Evolutionary conservation across 2,888 invertebrate genomes (phyloP), one percentile per base, ranked within the genome.

Genomic region (Hypsopygia costalis): DNA sequence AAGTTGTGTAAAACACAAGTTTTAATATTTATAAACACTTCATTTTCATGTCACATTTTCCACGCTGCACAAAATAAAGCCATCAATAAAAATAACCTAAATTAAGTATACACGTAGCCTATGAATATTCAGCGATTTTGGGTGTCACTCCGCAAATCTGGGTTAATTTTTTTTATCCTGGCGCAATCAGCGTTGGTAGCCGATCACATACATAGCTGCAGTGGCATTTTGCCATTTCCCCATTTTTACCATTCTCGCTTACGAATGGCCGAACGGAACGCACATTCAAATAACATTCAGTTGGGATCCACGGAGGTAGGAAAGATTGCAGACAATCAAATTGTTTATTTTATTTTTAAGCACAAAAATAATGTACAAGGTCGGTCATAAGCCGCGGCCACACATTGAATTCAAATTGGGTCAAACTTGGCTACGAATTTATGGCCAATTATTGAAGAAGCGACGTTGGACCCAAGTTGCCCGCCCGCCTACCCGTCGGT

Each of bases 261-360:
- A 53, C 62, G 58, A 76, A 77, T 65, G 60, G 66, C 53, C 47
- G 60, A 69, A 69, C 64, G 74, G 67, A 70, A 74, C 65, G 69
- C 69, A 72, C 72, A 68, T 77, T 79, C 73, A 71, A 79, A 81
- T 76, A 77, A 75, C 71, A 75, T 74, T 74, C 71, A 70, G 56
- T 47, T 42, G 37, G 28, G 32, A 43, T 38, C 38, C 34, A 22
- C 40, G 58, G 58, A 65, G 49, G 48, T 47, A 51, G 40, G 61
- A 55, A 51, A 11, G 16, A 16, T 16, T 16, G 16, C 16, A 16
- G 16, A 4, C 16, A 4, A 4, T 16, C 3, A 16, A 16, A 16
- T 16, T n/a, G n/a, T n/a, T n/a, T n/a, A n/a, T n/a, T n/a, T n/a
- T n/a, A n/a, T n/a, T n/a, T n/a, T n/a, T n/a, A n/a, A n/a, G n/a